These are phyloP conservation scores for Sinelater perroti DNA, from an alignment of 2,888 invertebrate species.

Conservation along the genomic window DNA sequence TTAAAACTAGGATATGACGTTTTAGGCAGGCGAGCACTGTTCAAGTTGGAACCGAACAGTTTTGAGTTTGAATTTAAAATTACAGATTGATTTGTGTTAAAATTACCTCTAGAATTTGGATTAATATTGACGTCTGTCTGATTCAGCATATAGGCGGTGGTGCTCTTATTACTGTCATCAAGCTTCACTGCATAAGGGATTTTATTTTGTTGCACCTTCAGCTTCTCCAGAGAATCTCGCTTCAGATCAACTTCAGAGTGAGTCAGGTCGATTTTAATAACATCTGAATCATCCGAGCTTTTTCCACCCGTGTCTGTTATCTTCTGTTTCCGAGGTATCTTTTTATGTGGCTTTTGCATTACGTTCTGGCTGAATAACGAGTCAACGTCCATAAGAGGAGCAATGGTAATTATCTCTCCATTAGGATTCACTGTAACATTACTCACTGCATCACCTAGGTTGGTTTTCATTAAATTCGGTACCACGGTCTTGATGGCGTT, in stretches of 20 bases:
- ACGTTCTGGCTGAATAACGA: conserved; percentile 46
- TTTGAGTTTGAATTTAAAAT: conserved; percentile 43
- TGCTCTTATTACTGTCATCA: conserved; percentile 35
- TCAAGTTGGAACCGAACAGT: neutral
- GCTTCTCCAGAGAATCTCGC: conserved; percentile 7
- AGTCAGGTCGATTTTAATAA: conserved; percentile 52
- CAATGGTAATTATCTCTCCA: conserved; percentile 56
- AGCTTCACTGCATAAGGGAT: conserved; percentile 47
- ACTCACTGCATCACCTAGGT: conserved; percentile 46
- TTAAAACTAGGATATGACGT: conserved; percentile 8
- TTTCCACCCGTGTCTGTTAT: neutral
- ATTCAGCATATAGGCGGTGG: conserved; percentile 6
- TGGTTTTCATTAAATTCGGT: conserved; percentile 46
- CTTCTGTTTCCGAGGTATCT: conserved; percentile 27
- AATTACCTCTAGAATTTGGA: conserved; percentile 23
- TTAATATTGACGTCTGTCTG: neutral
- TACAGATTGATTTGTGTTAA: conserved; percentile 45
- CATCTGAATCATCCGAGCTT: conserved; percentile 23
- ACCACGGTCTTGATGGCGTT: conserved; percentile 50
- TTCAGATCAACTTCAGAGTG: conserved; percentile 14
- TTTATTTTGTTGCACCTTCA: conserved; percentile 43
- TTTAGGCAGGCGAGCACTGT: neutral
- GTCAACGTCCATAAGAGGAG: conserved; percentile 53
- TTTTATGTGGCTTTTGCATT: conserved; percentile 28
- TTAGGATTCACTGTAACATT: conserved; percentile 56